Evolutionary conservation across 2,113 vertebrate species (phyloP).

Genomic region (Furnarius figulus): DNA sequence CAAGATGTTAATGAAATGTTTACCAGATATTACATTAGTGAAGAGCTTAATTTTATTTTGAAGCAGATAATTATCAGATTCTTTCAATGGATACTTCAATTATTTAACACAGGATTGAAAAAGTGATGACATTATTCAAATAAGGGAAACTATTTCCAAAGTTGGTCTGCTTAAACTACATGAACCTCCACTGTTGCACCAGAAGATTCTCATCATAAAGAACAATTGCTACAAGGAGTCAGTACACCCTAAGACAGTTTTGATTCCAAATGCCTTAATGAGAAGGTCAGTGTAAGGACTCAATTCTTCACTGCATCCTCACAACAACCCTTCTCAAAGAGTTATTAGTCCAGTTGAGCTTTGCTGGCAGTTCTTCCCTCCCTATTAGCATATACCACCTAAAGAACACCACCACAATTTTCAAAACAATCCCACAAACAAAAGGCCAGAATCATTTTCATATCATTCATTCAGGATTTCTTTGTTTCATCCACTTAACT

Average conservation of each 20-base stretch:
- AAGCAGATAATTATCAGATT: background rate
- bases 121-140: background rate
- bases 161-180: background rate
- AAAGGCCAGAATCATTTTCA: background rate
- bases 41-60: background rate
- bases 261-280: background rate
- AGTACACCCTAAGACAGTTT: background rate
- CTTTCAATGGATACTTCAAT: background rate
- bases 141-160: background rate
- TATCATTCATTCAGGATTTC: background rate
- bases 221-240: background rate
- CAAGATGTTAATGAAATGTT: background rate
- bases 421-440: background rate
- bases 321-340: background rate
- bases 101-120: background rate
- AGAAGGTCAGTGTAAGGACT: background rate
- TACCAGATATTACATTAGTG: background rate
- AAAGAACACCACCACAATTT: fast-evolving
- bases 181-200: background rate
- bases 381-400: fast-evolving
- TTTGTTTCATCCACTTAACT: background rate
- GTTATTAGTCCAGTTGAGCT: background rate
- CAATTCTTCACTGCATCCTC: background rate
- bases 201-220: background rate
- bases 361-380: background rate